A percentile compares a stretch with the other conserved stretches of the same genome.
Conservation (phyloP, 2,113 vertebrate genomes). For the Psittacus erithacus region DNA sequence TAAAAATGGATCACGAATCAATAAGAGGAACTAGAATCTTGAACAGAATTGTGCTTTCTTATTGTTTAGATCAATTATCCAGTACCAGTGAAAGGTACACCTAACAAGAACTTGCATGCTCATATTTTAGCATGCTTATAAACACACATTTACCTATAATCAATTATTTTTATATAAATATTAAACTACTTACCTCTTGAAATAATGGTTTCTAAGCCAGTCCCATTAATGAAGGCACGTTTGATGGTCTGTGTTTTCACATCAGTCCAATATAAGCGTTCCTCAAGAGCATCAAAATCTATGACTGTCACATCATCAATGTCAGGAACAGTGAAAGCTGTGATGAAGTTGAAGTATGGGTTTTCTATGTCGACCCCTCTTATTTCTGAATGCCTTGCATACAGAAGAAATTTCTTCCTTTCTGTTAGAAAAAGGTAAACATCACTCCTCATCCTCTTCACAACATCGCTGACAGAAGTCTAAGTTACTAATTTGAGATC, state of each 20-base stretch:
- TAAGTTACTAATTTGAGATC: not conserved
- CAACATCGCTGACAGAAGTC: not conserved
- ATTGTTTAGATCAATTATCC: not conserved
- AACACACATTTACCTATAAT: not conserved
- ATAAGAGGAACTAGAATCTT: not conserved
- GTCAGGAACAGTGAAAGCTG: slow-evolving; percentile 94
- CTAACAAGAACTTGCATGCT: fast-evolving
- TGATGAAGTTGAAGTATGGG: slow-evolving; percentile 98
- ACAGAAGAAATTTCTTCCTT: slow-evolving; percentile 93
- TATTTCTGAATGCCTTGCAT: slow-evolving; percentile 93
- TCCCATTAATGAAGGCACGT: slow-evolving; percentile 95
- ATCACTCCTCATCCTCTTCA: not conserved
- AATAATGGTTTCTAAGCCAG: slow-evolving; percentile 93
- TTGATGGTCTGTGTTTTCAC: slow-evolving; percentile 97
- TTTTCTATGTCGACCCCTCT: slow-evolving; percentile 96
- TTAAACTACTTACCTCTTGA: slow-evolving; percentile 83
- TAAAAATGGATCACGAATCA: not conserved
- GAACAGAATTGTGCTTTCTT: not conserved
- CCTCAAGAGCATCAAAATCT: slow-evolving; percentile 92
- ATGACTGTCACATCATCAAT: slow-evolving; percentile 97
- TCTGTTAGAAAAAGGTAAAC: slow-evolving; percentile 74
- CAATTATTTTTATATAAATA: not conserved
- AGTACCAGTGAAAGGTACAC: not conserved
- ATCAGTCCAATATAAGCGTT: slow-evolving; percentile 96
- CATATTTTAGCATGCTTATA: not conserved